These are phyloP conservation scores for Microtus oregoni DNA, from an alignment of 2,113 vertebrate species.

Conservation along the genomic window DNA sequence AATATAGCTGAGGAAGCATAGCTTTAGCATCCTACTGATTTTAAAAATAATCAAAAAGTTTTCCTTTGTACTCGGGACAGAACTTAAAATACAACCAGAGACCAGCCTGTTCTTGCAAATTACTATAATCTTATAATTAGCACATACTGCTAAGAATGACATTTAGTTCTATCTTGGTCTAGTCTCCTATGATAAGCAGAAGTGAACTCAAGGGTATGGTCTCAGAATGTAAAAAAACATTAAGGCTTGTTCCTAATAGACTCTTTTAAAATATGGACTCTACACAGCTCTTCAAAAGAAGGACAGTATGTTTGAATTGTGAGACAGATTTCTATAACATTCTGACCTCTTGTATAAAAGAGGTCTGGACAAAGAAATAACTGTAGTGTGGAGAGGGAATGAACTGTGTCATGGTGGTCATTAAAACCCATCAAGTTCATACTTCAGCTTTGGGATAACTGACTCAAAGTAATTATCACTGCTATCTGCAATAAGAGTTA, in stretches of 20 bases:
- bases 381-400: slow-evolving; percentile 45
- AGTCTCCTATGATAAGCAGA: slow-evolving; percentile 44
- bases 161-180: slow-evolving; percentile 70
- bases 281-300: slow-evolving; percentile 71
- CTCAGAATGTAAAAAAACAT: slow-evolving; percentile 79
- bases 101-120: slow-evolving; percentile 57
- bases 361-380: slow-evolving; percentile 78
- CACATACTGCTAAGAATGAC: slow-evolving; percentile 48
- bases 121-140: slow-evolving; percentile 52
- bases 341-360: slow-evolving; percentile 85
- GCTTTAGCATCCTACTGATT: not conserved
- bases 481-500: slow-evolving; percentile 90
- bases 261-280: slow-evolving; percentile 83
- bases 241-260: slow-evolving; percentile 77
- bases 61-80: slow-evolving; percentile 27
- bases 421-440: slow-evolving; percentile 88
- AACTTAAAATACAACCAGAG: slow-evolving; percentile 65
- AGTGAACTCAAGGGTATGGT: slow-evolving; percentile 79
- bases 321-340: slow-evolving; percentile 82
- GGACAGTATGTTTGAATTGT: slow-evolving; percentile 83
- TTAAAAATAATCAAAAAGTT: slow-evolving; percentile 48
- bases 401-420: slow-evolving; percentile 82
- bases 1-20: not conserved
- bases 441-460: slow-evolving; percentile 86
- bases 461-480: slow-evolving; percentile 88